These are phyloP conservation scores for Leptura quadrifasciata DNA, from an alignment of 2,888 invertebrate species.

Conservation along the genomic window DNA sequence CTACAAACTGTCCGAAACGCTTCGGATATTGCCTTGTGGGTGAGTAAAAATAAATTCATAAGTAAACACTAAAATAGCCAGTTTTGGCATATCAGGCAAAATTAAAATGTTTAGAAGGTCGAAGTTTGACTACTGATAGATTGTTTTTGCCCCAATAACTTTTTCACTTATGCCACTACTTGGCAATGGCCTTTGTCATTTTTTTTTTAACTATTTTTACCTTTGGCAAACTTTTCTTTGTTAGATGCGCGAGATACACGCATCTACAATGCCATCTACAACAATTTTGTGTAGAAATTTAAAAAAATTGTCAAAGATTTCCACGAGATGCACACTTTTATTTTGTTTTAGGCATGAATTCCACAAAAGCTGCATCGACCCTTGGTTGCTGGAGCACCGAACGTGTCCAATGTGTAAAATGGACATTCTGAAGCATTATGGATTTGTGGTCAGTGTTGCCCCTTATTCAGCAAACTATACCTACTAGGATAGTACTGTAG, in stretches of 20 bases:
- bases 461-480: conserved; percentile 64
- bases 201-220: too few relatives aligned
- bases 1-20: conserved; percentile 90
- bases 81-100: too few relatives aligned
- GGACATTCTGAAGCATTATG: conserved; percentile 94
- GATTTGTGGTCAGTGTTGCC: conserved; percentile 85
- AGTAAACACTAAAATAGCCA: too few relatives aligned
- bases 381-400: conserved; percentile 95
- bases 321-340: background rate
- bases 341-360: conserved; percentile 88
- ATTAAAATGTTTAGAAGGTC: too few relatives aligned
- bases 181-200: too few relatives aligned
- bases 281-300: background rate
- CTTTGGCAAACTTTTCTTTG: background rate
- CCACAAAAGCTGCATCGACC: conserved; percentile 96
- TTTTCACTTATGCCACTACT: too few relatives aligned
- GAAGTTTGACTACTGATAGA: too few relatives aligned
- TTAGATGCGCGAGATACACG: background rate
- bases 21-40: conserved; percentile 94
- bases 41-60: conserved; percentile 73
- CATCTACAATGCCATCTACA: too few relatives aligned
- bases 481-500: conserved; percentile 57
- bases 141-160: too few relatives aligned
- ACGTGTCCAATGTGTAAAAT: conserved; percentile 98
- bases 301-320: background rate